A percentile compares a stretch with the other conserved stretches of the same genome.
These are phyloP conservation scores for Cyclina sinensis DNA, from an alignment of 1,140 invertebrate species.

Conservation along the genomic window DNA sequence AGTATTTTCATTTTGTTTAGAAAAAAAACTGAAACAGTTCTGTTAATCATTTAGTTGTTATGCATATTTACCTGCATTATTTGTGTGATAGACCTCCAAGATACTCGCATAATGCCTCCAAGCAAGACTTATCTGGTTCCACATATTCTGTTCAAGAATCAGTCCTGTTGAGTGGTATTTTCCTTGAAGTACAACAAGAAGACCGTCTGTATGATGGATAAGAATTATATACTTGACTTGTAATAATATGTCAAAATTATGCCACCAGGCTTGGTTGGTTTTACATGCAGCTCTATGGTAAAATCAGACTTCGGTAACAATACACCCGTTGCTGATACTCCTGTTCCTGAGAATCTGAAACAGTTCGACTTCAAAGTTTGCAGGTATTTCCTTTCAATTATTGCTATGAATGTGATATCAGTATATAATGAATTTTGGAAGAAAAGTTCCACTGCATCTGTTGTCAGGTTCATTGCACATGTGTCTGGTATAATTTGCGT, in stretches of 20 bases:
- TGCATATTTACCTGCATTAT: constrained; percentile 50
- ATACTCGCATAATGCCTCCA: constrained; percentile 61
- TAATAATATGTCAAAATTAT: constrained; percentile 45
- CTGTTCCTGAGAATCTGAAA: constrained; percentile 19
- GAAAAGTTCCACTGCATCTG: neutral
- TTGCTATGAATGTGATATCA: constrained; percentile 24
- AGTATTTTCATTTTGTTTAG: no score
- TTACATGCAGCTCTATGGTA: constrained; percentile 56
- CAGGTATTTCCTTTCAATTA: constrained; percentile 33
- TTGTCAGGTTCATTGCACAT: neutral
- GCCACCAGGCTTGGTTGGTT: constrained; percentile 26
- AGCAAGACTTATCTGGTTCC: constrained; percentile 71
- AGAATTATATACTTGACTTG: constrained; percentile 33
- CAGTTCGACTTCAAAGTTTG: constrained; percentile 45
- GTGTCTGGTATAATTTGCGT: neutral
- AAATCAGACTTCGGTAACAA: constrained; percentile 35
- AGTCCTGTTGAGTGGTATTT: constrained; percentile 59
- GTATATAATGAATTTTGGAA: neutral
- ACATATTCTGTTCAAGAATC: constrained; percentile 60
- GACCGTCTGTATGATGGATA: constrained; percentile 30
- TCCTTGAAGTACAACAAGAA: constrained; percentile 32
- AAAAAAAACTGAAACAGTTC: no score
- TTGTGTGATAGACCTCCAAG: constrained; percentile 68
- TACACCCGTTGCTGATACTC: constrained; percentile 14
- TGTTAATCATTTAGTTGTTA: no score